Base-by-base conservation (phyloP, 2,113 vertebrate species). In the Thomomys bottae region DNA sequence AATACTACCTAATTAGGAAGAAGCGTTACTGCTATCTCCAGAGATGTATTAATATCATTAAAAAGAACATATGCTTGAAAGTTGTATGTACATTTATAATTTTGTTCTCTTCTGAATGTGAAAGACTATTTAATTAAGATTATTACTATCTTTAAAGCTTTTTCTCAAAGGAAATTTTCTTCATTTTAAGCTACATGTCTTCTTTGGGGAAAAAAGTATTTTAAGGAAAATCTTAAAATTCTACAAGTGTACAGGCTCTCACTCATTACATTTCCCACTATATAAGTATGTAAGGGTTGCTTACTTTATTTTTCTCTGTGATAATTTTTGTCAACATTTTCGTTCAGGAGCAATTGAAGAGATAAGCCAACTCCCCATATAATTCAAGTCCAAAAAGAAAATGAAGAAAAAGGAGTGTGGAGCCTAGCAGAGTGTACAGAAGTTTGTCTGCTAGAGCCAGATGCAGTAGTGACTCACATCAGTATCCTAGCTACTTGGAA, bases 1-100 rank as follows among this genome's bases (percentile, higher is more conserved):
- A 97, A 96, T 95, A 93, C 70, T 92, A 94, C 94, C 86, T 95
- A 96, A 95, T 97, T 96, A 96, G 80, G 45, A 92, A 79, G 82
- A 90, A 93, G 77, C 38, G 92, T 93, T 90, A 67, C 89, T 71
- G 36, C 90, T 94, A 93, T 94, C 95, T 78, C 96, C 67, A 38
- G 90, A 42, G 88, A 95, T 93, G 92, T 85, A 96, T 88, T 18
- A 95, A 71, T 75, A 95, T 57, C 91, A 92, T 93, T 93, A 89
- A 81, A 94, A 87, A 95, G 84, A 92, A 66, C 73, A 82, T 30
- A 91, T 61, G 34, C 67, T 68, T 94, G 94, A 89, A 94, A 85
- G 36, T 77, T 92, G 18, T 61, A 89, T 84, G 70, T 36, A 73
- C 32, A 91, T 84, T 92, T 92, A 95, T 93, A 95, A 96, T 63